Conservation (phyloP, 2,888 invertebrate genomes). For the Stegophylla sp. region DNA sequence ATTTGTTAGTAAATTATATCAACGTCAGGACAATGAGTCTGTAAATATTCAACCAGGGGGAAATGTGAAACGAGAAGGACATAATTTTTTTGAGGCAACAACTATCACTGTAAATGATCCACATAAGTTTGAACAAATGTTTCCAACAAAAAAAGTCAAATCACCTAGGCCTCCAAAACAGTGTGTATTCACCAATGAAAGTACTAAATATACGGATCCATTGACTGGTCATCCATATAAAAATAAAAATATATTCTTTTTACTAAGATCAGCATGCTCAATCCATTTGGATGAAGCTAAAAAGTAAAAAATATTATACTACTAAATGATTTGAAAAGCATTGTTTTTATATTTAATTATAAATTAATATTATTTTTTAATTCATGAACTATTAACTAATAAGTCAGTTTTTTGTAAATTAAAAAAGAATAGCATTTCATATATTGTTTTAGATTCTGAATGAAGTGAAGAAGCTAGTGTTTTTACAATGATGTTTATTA, state of each 20-base stretch:
- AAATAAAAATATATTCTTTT: constrained; percentile 58
- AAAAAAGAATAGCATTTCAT: no score
- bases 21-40: background rate
- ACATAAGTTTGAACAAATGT: constrained; percentile 33
- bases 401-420: no score
- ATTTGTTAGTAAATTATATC: constrained; percentile 64
- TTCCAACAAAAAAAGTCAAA: constrained; percentile 31
- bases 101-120: constrained; percentile 34
- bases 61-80: background rate
- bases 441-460: no score
- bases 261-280: constrained; percentile 48
- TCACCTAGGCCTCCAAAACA: background rate
- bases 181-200: constrained; percentile 61
- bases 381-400: no score
- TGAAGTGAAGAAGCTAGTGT: no score
- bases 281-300: constrained; percentile 50
- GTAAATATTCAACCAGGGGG: constrained; percentile 48
- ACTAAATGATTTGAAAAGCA: background rate
- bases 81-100: constrained; percentile 19
- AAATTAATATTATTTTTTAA: no score
- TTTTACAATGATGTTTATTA: no score
- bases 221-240: constrained; percentile 86
- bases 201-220: constrained; percentile 92
- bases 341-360: background rate
- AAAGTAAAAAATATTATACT: no score